Conservation (phyloP, 2,113 vertebrate species). For the Petrocephalus zakoni region DNA sequence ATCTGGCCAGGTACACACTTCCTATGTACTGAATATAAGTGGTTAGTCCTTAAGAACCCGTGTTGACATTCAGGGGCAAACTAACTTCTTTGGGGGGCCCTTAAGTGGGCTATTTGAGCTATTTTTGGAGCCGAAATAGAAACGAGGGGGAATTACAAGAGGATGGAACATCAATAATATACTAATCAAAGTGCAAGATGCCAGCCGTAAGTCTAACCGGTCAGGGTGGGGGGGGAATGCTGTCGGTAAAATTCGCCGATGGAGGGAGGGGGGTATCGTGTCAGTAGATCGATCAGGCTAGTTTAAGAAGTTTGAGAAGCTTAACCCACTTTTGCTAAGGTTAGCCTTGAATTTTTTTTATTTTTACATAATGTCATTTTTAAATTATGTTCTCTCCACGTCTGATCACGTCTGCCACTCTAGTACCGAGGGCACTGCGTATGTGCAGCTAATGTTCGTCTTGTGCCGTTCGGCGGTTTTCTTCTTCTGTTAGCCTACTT, state of each 20-base stretch:
- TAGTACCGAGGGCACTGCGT: too few species aligned
- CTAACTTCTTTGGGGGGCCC: background rate
- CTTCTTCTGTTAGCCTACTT: too few species aligned
- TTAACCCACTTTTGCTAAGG: too few species aligned
- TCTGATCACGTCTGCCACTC: too few species aligned
- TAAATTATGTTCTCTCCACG: too few species aligned
- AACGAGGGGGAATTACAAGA: background rate
- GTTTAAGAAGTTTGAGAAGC: background rate
- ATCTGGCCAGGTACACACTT: slow-evolving; percentile 52
- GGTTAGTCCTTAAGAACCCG: background rate
- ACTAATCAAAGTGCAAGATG: background rate
- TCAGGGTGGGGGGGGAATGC: background rate
- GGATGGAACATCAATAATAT: background rate
- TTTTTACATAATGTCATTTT: too few species aligned
- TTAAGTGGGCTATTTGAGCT: background rate
- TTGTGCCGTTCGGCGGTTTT: too few species aligned
- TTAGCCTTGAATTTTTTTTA: too few species aligned
- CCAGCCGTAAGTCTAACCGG: background rate
- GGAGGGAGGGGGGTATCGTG: background rate
- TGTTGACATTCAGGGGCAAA: background rate
- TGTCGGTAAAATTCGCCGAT: background rate
- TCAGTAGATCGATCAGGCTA: background rate
- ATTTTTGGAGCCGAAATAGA: background rate
- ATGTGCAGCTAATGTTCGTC: too few species aligned
- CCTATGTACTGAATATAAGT: background rate